These are phyloP conservation scores for Eudasyphora cyanicolor DNA, from an alignment of 2,888 invertebrate species.

Conservation along the genomic window DNA sequence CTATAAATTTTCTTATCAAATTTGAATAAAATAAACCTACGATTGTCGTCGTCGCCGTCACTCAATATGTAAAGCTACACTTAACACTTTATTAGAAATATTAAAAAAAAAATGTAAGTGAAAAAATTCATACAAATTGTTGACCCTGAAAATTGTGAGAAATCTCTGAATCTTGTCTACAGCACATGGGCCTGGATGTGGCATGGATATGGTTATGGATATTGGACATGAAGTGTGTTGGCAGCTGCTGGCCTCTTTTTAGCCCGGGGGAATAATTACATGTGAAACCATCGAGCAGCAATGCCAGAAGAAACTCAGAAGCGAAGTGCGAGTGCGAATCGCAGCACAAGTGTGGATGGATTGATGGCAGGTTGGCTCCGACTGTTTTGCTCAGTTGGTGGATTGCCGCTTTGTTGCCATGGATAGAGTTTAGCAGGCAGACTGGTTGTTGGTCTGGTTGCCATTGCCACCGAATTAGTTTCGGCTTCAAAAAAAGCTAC, in stretches of 20 bases:
- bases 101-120: neutral
- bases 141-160: constrained; percentile 63
- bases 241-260: neutral
- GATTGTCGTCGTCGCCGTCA: neutral
- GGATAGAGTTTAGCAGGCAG: too few relatives aligned
- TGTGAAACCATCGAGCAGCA: too few relatives aligned
- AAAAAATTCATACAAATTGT: constrained; percentile 19
- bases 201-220: too few relatives aligned
- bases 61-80: constrained; percentile 32
- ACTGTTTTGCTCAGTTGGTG: neutral
- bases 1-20: constrained; percentile 4
- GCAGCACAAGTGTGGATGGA: constrained; percentile 30
- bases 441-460: neutral
- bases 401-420: neutral
- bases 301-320: neutral
- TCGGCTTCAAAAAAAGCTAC: neutral
- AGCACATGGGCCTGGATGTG: neutral
- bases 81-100: constrained; percentile 49
- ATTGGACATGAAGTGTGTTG: neutral
- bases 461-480: neutral
- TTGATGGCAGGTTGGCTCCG: constrained; percentile 26
- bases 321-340: neutral
- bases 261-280: neutral
- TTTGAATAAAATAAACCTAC: constrained; percentile 56
- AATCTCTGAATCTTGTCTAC: constrained; percentile 28